Evolutionary conservation across 2,797 vertebrate genomes (phyloP), one percentile per base, ranked within the genome.

Genomic region (Galaxias olidus): DNA sequence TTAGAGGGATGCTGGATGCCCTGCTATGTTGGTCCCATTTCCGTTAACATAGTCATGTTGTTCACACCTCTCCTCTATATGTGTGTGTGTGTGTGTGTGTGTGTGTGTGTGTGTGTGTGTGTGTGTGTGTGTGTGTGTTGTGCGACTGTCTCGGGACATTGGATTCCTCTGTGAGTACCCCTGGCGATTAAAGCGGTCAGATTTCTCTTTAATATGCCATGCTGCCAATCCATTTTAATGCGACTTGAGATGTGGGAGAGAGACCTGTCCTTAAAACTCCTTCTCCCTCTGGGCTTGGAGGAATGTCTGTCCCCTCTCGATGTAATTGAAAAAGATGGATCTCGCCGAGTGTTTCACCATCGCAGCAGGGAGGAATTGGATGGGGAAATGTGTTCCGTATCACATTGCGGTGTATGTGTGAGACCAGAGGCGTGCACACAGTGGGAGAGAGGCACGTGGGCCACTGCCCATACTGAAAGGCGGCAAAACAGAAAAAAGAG

Each of bases 241-340:
- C 74, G 66, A 67, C 66, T 79, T 43, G 78, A 80, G 82, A 84
- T 80, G 52, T 55, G 55, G 14, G 69, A 48, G 79, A 82, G 84
- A 83, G 84, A 80, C 77, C 77, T 81, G 79, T 84, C 83, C 84
- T 88, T 86, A 86, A 84, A 72, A 81, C 73, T 73, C 75, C 55
- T 66, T 77, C 71, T 78, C 81, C 76, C 84, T 66, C 63, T 70
- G 65, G 83, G 79, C 80, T 80, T 81, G 75, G 64, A 83, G 84
- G 66, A 74, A 83, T 54, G 75, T 63, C 73, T 85, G 78, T 87
- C 86, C 83, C 85, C 80, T 79, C 58, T 69, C 43, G 56, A 61
- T 47, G 69, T 88, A 89, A 90, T 89, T 85, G 86, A 89, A 86
- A 87, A 87, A 89, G 89, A 90, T 82, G 84, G 85, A 86, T 90